Percentiles rank a stretch among this genome's conserved stretches.
These are phyloP conservation scores for Chrysina gloriosa DNA, from an alignment of 2,888 invertebrate genomes.

Conservation along the genomic window DNA sequence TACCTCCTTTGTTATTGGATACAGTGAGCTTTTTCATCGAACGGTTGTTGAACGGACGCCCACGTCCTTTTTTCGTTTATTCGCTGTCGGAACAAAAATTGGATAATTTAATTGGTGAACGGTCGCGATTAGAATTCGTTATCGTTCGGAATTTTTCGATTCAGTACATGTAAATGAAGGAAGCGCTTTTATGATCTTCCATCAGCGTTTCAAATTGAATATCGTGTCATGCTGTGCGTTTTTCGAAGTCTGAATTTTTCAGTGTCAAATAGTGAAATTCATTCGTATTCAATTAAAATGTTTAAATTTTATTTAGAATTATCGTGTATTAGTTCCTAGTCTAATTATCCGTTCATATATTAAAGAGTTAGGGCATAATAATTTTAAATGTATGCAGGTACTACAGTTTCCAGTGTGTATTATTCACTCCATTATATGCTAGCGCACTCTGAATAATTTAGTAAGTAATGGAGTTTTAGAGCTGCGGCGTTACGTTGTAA, in stretches of 20 bases:
- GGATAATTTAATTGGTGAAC: constrained; percentile 12
- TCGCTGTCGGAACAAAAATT: neutral
- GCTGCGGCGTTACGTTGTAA: neutral
- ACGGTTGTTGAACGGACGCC: constrained; percentile 3
- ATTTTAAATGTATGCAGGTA: constrained; percentile 1
- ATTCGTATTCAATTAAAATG: neutral
- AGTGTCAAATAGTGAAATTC: neutral
- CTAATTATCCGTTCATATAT: no score
- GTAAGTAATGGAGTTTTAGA: neutral
- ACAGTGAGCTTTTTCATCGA: neutral
- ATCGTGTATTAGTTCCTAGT: neutral
- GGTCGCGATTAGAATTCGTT: constrained; percentile 13
- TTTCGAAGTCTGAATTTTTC: neutral
- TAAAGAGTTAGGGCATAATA: no score
- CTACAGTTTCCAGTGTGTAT: neutral
- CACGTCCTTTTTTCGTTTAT: constrained; percentile 1
- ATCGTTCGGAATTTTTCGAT: constrained; percentile 2
- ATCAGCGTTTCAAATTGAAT: neutral
- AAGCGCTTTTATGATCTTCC: neutral
- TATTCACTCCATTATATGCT: neutral
- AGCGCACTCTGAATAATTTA: constrained; percentile 1
- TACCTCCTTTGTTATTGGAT: constrained; percentile 1
- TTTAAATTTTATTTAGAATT: neutral
- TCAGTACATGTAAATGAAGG: neutral
- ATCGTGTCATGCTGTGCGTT: neutral